These are phyloP conservation scores for Sciurus niger DNA, from an alignment of 2,113 vertebrate species.

Conservation along the genomic window DNA sequence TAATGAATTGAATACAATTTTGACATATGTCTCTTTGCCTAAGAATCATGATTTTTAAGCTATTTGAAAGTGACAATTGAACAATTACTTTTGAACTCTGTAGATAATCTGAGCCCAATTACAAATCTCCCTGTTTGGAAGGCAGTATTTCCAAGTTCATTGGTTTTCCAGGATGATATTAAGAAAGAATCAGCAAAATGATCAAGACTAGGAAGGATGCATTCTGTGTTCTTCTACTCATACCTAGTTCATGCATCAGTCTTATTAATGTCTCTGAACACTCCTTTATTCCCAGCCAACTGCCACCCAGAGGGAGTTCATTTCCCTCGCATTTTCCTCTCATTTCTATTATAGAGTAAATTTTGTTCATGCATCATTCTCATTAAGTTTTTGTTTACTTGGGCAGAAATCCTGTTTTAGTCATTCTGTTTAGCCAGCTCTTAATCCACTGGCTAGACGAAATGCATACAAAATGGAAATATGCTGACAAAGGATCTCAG, in stretches of 20 bases:
- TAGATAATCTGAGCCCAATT: neutral
- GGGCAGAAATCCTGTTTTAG: neutral
- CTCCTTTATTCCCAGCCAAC: neutral
- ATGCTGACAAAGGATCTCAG: neutral
- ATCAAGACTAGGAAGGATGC: neutral
- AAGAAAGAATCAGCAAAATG: neutral
- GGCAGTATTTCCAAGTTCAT: neutral
- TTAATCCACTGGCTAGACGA: neutral
- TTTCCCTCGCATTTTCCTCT: neutral
- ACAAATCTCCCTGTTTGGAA: neutral
- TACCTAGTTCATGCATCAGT: neutral
- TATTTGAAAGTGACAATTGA: neutral
- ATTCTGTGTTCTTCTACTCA: neutral
- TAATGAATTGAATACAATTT: constrained; percentile 14
- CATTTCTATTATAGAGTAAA: neutral
- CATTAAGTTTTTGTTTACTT: neutral
- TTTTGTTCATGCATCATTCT: neutral
- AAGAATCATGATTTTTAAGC: neutral
- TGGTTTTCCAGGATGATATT: neutral
- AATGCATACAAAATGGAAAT: neutral
- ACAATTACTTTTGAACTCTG: neutral
- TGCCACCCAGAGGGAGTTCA: neutral
- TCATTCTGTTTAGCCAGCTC: neutral
- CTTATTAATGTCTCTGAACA: neutral
- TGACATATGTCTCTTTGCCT: neutral